Percentiles rank a stretch among this genome's conserved stretches.
Conservation (phyloP, 2,797 vertebrate genomes). For the Mormyrus proboscirostris region DNA sequence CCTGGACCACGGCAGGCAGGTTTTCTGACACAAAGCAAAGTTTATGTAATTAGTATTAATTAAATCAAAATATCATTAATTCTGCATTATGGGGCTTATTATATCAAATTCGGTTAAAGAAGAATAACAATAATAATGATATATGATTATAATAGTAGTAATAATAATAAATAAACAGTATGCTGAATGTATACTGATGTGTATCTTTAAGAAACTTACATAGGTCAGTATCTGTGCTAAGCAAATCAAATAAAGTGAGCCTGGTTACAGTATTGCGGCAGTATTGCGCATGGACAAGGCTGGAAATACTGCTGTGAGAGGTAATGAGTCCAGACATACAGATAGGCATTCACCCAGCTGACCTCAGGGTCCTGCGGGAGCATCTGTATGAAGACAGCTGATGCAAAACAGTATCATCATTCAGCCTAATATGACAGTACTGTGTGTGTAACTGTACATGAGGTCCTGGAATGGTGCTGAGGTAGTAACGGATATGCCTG, state of each 20-base stretch:
- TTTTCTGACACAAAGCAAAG: background rate
- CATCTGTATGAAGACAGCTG: background rate
- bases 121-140: background rate
- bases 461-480: background rate
- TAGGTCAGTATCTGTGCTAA: background rate
- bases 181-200: background rate
- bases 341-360: background rate
- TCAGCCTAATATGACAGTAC: background rate
- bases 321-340: slow-evolving; percentile 1
- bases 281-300: background rate
- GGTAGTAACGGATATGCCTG: background rate
- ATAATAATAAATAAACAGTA: background rate
- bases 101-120: background rate
- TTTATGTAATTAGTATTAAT: background rate
- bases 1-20: background rate
- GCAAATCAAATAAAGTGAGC: background rate
- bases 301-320: background rate
- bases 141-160: background rate
- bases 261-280: background rate
- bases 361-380: background rate
- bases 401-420: background rate
- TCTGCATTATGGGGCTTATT: background rate
- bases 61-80: background rate
- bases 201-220: background rate
- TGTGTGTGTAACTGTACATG: background rate